phyloP scores from a whole-genome alignment of 2,113 vertebrate genomes.

The Cervus canadensis region DNA sequence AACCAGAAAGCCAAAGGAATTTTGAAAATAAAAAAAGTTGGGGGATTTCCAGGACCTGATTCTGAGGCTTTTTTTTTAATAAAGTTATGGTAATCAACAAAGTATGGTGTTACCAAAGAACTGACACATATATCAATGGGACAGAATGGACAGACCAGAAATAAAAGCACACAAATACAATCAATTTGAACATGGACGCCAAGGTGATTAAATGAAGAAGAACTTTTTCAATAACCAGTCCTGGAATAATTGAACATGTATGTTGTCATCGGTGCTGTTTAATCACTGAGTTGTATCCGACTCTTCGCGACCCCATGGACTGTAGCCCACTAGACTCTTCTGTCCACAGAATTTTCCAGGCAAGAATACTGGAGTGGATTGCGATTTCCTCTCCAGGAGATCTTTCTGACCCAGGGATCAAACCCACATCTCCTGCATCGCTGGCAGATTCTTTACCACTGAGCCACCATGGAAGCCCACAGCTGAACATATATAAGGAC shows the following conservation, averaged over 20 bases:
- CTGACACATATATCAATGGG: background rate
- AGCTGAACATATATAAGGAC: background rate
- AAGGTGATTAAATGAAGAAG: background rate
- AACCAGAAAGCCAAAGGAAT: background rate
- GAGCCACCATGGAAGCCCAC: background rate
- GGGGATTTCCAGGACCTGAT: background rate
- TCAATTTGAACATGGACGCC: background rate
- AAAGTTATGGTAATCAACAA: background rate
- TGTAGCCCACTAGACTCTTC: background rate
- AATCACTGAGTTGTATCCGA: background rate
- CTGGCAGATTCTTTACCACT: background rate
- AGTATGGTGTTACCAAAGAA: background rate
- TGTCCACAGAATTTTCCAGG: background rate
- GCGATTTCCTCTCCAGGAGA: background rate
- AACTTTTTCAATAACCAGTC: background rate
- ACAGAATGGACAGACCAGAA: background rate
- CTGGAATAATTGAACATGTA: background rate
- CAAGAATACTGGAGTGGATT: background rate
- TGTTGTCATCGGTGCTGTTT: fast-evolving
- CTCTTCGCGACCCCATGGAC: background rate
- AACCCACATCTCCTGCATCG: background rate
- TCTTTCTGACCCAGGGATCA: background rate
- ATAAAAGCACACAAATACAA: background rate
- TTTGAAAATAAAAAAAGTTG: background rate
- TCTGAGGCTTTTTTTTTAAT: background rate